A percentile compares a stretch with the other conserved stretches of the same genome.
Conservation (phyloP, 2,888 invertebrate genomes). For the Ditylenchus weischeri region DNA sequence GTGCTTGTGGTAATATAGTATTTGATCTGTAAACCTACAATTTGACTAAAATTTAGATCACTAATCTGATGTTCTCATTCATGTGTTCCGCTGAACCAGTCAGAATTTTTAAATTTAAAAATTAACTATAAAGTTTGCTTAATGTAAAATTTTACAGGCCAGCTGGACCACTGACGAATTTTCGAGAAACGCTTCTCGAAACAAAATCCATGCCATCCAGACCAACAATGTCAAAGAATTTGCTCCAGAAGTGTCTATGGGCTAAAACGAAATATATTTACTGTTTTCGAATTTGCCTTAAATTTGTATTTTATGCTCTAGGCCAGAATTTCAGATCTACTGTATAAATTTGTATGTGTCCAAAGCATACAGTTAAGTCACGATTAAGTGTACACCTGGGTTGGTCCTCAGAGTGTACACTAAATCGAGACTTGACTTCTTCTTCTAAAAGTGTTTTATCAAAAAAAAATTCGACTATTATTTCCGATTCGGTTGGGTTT, state of each 20-base stretch:
- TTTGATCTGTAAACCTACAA: no score
- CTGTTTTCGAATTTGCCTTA: not conserved
- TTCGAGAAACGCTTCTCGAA: slow-evolving; percentile 37
- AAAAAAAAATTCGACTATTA: no score
- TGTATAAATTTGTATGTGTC: not conserved
- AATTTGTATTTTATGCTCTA: not conserved
- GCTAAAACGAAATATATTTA: not conserved
- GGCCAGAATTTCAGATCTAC: slow-evolving; percentile 2
- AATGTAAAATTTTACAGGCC: slow-evolving; percentile 10
- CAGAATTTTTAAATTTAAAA: not conserved
- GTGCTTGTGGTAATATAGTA: slow-evolving; percentile 21
- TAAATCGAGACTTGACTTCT: no score
- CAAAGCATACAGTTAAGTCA: no score
- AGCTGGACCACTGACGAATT: slow-evolving; percentile 46
- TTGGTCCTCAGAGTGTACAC: no score
- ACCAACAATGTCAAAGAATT: slow-evolving; percentile 11
- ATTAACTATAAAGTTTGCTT: no score
- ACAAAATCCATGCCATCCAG: slow-evolving; percentile 32
- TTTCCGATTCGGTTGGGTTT: no score
- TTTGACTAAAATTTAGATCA: slow-evolving; percentile 11
- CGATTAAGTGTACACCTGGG: no score
- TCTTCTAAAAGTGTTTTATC: not conserved
- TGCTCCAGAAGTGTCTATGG: slow-evolving; percentile 7
- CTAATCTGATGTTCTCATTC: slow-evolving; percentile 39
- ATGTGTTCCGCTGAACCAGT: slow-evolving; percentile 40